phyloP scores from a whole-genome alignment of 2,113 vertebrate genomes.

The Tringa solitaria region DNA sequence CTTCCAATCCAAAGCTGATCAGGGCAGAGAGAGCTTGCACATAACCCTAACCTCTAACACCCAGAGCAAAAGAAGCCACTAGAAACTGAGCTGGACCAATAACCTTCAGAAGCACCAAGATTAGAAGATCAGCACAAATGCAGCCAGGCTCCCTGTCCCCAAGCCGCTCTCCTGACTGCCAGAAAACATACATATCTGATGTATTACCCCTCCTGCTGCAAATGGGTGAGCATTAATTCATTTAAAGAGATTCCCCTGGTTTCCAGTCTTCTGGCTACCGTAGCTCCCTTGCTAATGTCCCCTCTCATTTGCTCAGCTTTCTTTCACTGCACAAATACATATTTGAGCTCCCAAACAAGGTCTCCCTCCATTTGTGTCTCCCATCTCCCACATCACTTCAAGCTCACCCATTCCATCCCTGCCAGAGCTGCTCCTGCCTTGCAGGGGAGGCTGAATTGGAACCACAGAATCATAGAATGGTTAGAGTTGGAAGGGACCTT shows the following conservation, averaged over 20 bases:
- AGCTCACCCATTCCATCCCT: no score
- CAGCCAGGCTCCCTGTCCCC: background rate
- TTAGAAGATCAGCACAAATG: background rate
- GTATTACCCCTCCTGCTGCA: background rate
- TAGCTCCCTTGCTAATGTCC: background rate
- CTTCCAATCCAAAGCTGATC: background rate
- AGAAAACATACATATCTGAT: background rate
- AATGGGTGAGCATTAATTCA: background rate
- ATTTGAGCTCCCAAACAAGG: background rate
- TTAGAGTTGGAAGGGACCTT: no score
- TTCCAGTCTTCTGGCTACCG: background rate
- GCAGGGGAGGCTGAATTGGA: background rate
- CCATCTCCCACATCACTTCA: background rate
- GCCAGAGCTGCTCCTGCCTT: background rate
- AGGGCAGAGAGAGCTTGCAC: background rate
- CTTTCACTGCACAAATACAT: background rate
- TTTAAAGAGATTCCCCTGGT: background rate
- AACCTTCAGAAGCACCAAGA: background rate
- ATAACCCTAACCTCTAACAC: background rate
- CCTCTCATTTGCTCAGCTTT: background rate
- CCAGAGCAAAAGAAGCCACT: background rate
- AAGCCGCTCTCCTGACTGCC: background rate
- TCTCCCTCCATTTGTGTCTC: background rate
- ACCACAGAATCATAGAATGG: no score
- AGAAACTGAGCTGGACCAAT: background rate